These are phyloP conservation scores for Drosophila lacteicornis DNA, from an alignment of 1,140 invertebrate species.

Conservation along the genomic window DNA sequence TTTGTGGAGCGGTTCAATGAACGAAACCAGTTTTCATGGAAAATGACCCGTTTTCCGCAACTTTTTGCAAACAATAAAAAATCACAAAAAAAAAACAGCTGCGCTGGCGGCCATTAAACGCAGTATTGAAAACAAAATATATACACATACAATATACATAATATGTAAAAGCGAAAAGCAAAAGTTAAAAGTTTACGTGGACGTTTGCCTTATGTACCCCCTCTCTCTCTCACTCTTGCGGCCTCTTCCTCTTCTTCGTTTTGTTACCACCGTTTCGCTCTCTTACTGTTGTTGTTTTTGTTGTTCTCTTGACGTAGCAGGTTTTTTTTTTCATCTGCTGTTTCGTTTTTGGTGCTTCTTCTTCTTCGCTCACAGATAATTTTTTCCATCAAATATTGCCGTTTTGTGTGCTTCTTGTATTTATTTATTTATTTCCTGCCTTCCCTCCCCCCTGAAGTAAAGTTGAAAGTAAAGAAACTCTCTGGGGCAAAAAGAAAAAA, in stretches of 20 bases:
- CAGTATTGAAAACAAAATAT: slow-evolving; percentile 21
- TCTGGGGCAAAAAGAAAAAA: slow-evolving; percentile 16
- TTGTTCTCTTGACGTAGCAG: slow-evolving; percentile 63
- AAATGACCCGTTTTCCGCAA: slow-evolving; percentile 33
- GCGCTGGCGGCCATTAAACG: background rate
- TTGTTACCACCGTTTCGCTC: slow-evolving; percentile 61
- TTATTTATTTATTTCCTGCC: slow-evolving; percentile 22
- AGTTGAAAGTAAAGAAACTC: slow-evolving; percentile 68
- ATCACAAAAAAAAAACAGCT: slow-evolving; percentile 1
- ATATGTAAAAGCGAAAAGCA: slow-evolving; percentile 41
- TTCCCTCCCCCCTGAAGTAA: slow-evolving; percentile 16
- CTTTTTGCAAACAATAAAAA: background rate
- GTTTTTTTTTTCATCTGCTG: slow-evolving; percentile 44
- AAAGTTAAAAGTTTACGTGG: slow-evolving; percentile 81
- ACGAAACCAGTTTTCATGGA: slow-evolving; percentile 39
- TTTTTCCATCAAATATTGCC: background rate
- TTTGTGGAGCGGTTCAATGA: slow-evolving; percentile 31
- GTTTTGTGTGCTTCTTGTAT: background rate
- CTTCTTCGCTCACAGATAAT: slow-evolving; percentile 13
- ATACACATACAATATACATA: background rate
- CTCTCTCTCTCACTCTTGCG: slow-evolving; percentile 15
- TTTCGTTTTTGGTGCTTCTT: slow-evolving; percentile 7
- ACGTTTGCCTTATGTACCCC: slow-evolving; percentile 58
- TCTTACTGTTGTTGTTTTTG: slow-evolving; percentile 53
- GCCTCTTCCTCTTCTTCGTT: slow-evolving; percentile 52